Conservation (phyloP, 2,113 vertebrate genomes). For the Muntiacus muntjak region DNA sequence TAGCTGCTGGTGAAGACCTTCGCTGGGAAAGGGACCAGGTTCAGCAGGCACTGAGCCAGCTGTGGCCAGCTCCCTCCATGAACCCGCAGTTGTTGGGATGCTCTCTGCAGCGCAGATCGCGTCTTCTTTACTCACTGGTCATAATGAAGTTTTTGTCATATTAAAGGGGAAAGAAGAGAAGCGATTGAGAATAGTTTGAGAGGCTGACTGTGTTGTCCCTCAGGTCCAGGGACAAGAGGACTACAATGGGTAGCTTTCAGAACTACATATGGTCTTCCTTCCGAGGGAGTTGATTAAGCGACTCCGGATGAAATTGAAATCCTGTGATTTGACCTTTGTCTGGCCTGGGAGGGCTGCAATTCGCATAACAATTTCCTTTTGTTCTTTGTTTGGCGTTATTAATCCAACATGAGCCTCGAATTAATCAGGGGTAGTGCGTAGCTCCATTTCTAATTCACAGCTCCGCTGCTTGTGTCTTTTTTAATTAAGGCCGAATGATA, state of each 20-base stretch:
- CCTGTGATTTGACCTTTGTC: slow-evolving; percentile 91
- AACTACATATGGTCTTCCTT: slow-evolving; percentile 88
- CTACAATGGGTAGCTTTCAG: slow-evolving; percentile 86
- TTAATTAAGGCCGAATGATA: slow-evolving; percentile 95
- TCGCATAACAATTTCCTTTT: slow-evolving; percentile 93
- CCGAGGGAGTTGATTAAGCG: slow-evolving; percentile 88
- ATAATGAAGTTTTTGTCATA: slow-evolving; percentile 77
- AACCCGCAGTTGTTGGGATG: slow-evolving; percentile 59
- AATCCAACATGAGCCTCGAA: slow-evolving; percentile 92
- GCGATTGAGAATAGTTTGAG: slow-evolving; percentile 77
- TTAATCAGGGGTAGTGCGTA: slow-evolving; percentile 88
- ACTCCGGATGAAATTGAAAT: slow-evolving; percentile 90
- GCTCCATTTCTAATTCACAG: slow-evolving; percentile 94
- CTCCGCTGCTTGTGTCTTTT: slow-evolving; percentile 91
- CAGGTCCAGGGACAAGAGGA: slow-evolving; percentile 81
- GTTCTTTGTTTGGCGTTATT: slow-evolving; percentile 91
- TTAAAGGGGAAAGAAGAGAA: slow-evolving; percentile 68
- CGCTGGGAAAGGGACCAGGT: neutral
- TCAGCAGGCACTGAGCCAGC: slow-evolving; percentile 13
- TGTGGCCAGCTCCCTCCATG: neutral
- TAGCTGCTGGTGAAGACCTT: neutral
- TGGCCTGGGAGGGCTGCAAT: slow-evolving; percentile 88
- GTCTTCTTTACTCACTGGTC: slow-evolving; percentile 74
- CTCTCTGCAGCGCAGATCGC: slow-evolving; percentile 63
- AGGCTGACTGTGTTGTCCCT: slow-evolving; percentile 81